phyloP scores from a whole-genome alignment of 1,140 invertebrate species.

The Caenorhabditis inopinata region DNA sequence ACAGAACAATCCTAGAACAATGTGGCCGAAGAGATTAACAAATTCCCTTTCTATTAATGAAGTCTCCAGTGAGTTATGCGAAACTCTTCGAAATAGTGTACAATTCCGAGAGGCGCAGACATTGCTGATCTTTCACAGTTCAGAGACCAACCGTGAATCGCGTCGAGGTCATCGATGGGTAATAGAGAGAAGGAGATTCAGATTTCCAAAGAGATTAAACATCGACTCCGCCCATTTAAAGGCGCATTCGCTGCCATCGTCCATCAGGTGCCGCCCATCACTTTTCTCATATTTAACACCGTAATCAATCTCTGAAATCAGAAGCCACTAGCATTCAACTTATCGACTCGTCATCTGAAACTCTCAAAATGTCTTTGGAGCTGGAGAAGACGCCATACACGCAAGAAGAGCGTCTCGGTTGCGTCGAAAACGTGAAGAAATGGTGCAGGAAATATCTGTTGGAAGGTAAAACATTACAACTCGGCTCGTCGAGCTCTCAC shows the following conservation, averaged over 20 bases:
- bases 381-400: conserved; percentile 32
- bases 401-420: conserved; percentile 16
- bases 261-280: conserved; percentile 16
- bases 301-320: not conserved
- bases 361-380: conserved; percentile 20
- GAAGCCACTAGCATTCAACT: too few species aligned
- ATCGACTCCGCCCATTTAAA: not conserved
- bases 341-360: not conserved
- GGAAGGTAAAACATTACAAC: conserved; percentile 38
- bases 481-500: not conserved
- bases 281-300: not conserved
- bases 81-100: not conserved
- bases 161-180: not conserved
- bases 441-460: conserved; percentile 52
- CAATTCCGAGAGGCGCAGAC: not conserved
- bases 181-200: not conserved
- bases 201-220: not conserved
- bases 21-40: too few species aligned
- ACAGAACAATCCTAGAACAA: too few species aligned
- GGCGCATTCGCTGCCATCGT: conserved; percentile 1
- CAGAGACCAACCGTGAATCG: not conserved
- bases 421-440: conserved; percentile 22
- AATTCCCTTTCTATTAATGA: not conserved
- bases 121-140: conserved; percentile 20
- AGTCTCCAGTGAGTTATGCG: conserved; percentile 15